Evolutionary conservation across 2,113 vertebrate species (phyloP).

Genomic region (Solea senegalensis): DNA sequence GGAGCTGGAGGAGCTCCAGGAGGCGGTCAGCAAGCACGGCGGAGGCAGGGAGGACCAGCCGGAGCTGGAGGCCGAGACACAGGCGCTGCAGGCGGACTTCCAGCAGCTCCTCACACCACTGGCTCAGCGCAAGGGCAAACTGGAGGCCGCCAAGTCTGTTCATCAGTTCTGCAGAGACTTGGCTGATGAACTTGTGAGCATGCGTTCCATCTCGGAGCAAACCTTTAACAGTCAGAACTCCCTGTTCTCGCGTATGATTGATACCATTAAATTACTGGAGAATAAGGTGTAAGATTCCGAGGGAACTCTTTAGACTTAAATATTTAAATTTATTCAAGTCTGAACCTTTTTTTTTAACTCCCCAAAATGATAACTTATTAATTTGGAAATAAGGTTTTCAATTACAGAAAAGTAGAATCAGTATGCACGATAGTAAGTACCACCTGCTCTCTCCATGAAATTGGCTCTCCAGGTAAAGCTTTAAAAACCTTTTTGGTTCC

Average conservation of each 20-base stretch:
- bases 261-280: not conserved
- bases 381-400: conserved; percentile 47
- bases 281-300: conserved; percentile 21
- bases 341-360: conserved; percentile 1
- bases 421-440: conserved; percentile 16
- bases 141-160: conserved; percentile 86
- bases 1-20: conserved; percentile 89
- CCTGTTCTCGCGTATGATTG: conserved; percentile 5
- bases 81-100: conserved; percentile 84
- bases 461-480: conserved; percentile 47
- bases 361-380: conserved; percentile 26
- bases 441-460: conserved; percentile 39
- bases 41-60: conserved; percentile 72
- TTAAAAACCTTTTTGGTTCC: conserved; percentile 50
- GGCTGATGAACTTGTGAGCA: conserved; percentile 90
- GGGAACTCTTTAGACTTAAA: conserved; percentile 5
- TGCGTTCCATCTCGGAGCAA: conserved; percentile 10
- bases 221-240: conserved; percentile 8
- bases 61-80: conserved; percentile 79
- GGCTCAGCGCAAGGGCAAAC: conserved; percentile 84
- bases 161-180: conserved; percentile 92
- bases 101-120: conserved; percentile 87
- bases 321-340: conserved; percentile 15
- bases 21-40: conserved; percentile 77
- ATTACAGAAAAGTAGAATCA: conserved; percentile 28